These are phyloP conservation scores for Drosophila acutilabella DNA, from an alignment of 2,888 invertebrate species.

Conservation along the genomic window DNA sequence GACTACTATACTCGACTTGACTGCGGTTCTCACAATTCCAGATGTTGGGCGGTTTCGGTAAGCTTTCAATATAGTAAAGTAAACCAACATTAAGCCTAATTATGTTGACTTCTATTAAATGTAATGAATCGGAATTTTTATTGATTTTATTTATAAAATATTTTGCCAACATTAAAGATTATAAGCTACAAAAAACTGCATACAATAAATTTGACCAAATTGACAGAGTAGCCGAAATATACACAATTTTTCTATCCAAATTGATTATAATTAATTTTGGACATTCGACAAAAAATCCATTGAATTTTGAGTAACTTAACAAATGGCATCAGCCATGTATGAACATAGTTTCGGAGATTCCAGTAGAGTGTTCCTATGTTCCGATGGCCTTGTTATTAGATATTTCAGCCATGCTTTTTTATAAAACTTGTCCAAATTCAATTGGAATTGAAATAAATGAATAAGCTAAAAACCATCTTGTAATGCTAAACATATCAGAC, in stretches of 20 bases:
- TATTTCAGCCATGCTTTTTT: background rate
- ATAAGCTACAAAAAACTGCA: background rate
- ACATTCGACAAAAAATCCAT: background rate
- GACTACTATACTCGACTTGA: conserved; percentile 25
- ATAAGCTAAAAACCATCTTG: background rate
- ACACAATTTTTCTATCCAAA: too few species aligned
- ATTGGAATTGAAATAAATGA: background rate
- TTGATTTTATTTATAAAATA: background rate
- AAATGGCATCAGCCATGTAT: background rate
- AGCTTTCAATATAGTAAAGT: background rate
- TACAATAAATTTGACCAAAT: background rate
- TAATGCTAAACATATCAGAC: background rate
- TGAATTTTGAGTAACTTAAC: background rate
- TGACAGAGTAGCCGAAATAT: background rate
- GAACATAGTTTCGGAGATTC: background rate
- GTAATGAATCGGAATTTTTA: background rate
- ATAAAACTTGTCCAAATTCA: background rate
- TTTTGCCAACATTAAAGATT: background rate
- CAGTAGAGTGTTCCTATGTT: background rate
- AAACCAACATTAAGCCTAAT: conserved; percentile 3
- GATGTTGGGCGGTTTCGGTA: background rate
- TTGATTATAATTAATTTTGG: background rate
- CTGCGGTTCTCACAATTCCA: conserved; percentile 37
- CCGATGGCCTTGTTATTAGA: too few species aligned
- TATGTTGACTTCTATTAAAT: background rate